A percentile compares a stretch with the other conserved stretches of the same genome.
phyloP scores from a whole-genome alignment of 2,888 invertebrate genomes.

The Tipula unca region DNA sequence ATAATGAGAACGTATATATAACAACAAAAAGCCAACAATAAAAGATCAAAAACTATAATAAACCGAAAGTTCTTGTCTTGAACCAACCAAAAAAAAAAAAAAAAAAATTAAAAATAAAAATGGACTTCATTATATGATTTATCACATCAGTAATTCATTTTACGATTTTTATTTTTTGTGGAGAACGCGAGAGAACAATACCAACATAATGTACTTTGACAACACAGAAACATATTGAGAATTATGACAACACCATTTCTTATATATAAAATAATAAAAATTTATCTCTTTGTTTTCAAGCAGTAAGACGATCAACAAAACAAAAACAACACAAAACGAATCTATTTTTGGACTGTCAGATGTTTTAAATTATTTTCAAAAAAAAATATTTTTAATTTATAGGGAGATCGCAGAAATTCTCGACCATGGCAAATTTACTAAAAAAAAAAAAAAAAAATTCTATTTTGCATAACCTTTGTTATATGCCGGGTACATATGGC shows the following conservation, averaged over 20 bases:
- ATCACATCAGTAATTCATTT: slow-evolving; percentile 14
- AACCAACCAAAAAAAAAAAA: not conserved
- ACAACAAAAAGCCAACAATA: not conserved
- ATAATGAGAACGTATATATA: not conserved
- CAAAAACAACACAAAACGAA: not conserved
- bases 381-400: too few relatives aligned
- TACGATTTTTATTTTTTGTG: not conserved
- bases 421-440: not conserved
- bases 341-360: not conserved
- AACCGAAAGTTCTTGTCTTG: slow-evolving; percentile 3
- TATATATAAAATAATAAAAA: not conserved
- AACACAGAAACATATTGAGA: slow-evolving; percentile 14
- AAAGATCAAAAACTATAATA: slow-evolving; percentile 14
- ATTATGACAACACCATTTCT: not conserved
- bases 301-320: not conserved
- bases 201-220: slow-evolving; percentile 4
- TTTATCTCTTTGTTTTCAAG: not conserved
- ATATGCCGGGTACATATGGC: not conserved
- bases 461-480: not conserved
- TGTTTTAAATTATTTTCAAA: not conserved
- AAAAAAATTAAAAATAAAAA: not conserved
- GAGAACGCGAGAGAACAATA: not conserved
- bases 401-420: not conserved
- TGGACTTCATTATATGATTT: slow-evolving; percentile 14
- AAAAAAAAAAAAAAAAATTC: too few relatives aligned